phyloP scores from a whole-genome alignment of 2,113 vertebrate species.

The Pontoporia blainvillei region DNA sequence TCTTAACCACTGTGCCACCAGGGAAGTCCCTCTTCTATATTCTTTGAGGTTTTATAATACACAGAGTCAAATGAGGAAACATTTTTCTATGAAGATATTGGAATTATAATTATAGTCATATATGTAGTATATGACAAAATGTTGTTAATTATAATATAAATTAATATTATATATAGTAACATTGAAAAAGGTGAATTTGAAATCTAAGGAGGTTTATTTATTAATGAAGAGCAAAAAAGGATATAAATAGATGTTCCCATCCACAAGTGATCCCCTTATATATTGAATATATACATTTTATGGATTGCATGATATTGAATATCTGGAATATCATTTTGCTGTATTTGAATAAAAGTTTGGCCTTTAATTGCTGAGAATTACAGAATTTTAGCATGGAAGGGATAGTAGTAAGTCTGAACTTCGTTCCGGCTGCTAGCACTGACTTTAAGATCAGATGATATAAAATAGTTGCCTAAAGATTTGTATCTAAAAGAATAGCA shows the following conservation, averaged over 20 bases:
- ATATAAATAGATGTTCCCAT: neutral
- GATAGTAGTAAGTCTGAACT: neutral
- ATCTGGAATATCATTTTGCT: neutral
- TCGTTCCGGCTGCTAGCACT: neutral
- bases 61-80: neutral
- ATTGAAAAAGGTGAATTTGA: neutral
- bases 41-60: neutral
- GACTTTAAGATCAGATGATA: neutral
- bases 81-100: neutral
- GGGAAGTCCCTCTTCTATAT: neutral
- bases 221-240: neutral
- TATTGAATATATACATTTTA: neutral
- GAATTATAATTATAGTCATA: neutral
- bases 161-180: neutral
- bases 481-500: neutral
- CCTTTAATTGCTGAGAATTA: neutral
- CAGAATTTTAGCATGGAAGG: neutral
- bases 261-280: neutral
- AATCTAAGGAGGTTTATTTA: neutral
- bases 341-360: neutral
- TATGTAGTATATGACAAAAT: neutral
- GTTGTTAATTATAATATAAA: neutral
- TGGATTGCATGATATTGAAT: neutral
- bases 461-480: neutral
- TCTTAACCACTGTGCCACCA: no score